Evolutionary conservation across 2,113 vertebrate species (phyloP).

Genomic region (Apodemus speciosus): DNA sequence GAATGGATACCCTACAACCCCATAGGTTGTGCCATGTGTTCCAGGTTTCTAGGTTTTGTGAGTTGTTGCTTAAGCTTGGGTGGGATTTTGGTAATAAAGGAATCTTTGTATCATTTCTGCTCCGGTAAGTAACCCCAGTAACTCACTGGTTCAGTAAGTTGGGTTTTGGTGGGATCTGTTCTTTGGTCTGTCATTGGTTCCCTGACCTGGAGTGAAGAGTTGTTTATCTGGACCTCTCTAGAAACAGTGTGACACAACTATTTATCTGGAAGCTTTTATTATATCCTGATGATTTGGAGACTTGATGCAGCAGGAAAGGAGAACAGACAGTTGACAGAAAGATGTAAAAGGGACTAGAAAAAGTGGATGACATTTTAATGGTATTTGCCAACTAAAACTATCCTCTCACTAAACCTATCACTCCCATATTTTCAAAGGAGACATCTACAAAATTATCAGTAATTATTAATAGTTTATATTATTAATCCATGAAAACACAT

Average conservation of each 20-base stretch:
- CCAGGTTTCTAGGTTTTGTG: background rate
- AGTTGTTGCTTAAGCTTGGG: background rate
- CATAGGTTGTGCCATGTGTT: background rate
- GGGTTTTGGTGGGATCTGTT: background rate
- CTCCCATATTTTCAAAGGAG: conserved; percentile 38
- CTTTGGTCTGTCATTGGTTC: background rate
- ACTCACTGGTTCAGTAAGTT: background rate
- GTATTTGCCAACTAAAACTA: conserved; percentile 13
- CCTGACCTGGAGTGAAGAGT: background rate
- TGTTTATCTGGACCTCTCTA: background rate
- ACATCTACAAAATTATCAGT: background rate
- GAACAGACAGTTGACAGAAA: background rate
- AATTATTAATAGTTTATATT: conserved; percentile 32
- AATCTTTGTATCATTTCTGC: background rate
- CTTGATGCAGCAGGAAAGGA: background rate
- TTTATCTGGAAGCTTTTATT: background rate
- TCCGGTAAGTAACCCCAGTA: background rate
- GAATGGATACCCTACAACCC: background rate
- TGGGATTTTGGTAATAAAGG: background rate
- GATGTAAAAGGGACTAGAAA: background rate
- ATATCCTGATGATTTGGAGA: background rate
- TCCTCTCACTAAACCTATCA: background rate
- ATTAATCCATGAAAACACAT: conserved; percentile 58
- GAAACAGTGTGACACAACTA: background rate
- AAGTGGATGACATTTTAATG: background rate